Conservation (phyloP, 23 tunicate genomes). For the Pegea sp. region DNA sequence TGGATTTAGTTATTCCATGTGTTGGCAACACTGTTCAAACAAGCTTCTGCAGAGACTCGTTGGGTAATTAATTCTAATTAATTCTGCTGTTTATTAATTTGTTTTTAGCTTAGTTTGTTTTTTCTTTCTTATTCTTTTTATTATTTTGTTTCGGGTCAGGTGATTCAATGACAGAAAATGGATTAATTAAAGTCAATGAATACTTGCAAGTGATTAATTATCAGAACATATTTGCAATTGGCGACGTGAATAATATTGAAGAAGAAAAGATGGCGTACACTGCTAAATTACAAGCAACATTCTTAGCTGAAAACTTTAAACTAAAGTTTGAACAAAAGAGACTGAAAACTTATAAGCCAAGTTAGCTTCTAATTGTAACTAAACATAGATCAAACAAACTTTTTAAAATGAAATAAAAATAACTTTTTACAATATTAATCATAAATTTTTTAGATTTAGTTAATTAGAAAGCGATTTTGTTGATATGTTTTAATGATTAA, state of each 20-base stretch:
- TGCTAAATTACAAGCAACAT: constrained; percentile 17
- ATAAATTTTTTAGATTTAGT: too few species aligned
- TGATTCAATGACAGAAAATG: constrained; percentile 31
- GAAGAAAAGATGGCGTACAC: constrained; percentile 80
- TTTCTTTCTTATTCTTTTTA: background rate
- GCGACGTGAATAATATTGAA: constrained; percentile 32
- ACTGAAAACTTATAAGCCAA: constrained; percentile 1
- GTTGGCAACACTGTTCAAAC: constrained; percentile 34
- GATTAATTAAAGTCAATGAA: constrained; percentile 30
- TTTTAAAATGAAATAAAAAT: too few species aligned
- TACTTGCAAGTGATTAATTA: constrained; percentile 37
- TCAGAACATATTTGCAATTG: constrained; percentile 53
- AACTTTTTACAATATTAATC: too few species aligned
- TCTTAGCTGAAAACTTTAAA: too few species aligned
- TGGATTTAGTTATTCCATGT: constrained; percentile 54
- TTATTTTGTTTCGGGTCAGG: constrained; percentile 6
- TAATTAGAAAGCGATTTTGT: too few species aligned
- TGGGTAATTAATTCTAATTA: constrained; percentile 12
- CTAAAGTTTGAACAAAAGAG: too few species aligned
- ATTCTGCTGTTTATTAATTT: background rate
- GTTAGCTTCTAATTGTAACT: background rate
- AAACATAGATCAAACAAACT: too few species aligned
- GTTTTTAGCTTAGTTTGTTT: too few species aligned
- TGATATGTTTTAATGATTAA: background rate
- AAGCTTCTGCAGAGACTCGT: constrained; percentile 33